Evolutionary conservation across 2,113 vertebrate species (phyloP), one percentile per base, ranked within the genome.

Genomic region (Copsychus sechellarum): DNA sequence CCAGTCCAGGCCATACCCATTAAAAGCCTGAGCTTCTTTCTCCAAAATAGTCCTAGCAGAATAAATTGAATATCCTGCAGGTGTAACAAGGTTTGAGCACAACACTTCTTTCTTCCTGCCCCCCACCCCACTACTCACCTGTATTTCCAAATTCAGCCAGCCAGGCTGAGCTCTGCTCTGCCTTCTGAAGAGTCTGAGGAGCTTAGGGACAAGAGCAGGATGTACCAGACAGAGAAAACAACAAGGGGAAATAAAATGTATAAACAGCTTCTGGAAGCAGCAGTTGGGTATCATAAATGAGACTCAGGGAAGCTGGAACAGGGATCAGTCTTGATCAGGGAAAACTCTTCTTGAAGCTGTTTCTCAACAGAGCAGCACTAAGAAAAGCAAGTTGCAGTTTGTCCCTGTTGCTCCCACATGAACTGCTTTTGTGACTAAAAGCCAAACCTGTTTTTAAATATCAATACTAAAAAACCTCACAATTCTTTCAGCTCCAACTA

Each of bases 111-210:
- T 64, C 51, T 29, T 33, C 45, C 78, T 86, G 33, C 2, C 10
- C 22, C 19, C 3, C 1, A 1, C 33, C 17, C 45, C 3, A 0
- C 28, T 38, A 2, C 9, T 74, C 36, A 29, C 19, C 19, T 57
- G 50, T 19, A 26, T 38, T 38, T 47, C 57, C 36, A 72, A 28
- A 17, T 28, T 12, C 40, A 57, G 24, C 9, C 33, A 86, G 62
- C 33, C 40, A 42, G 4, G 17, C 28, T 25, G 22, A 47, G n/a
- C 12, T 11, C 57, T 67, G 28, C 38, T 76, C 24, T 15, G 5
- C 11, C 31, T 13, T 0, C 33, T 71, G 53, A 42, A 20, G n/a
- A 89, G 6, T 36, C 54, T 26, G 20, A 36, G 31, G 53, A 23
- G 5, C 14, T 36, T 9, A 16, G 5, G 23, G 61, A 36, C 33